A percentile compares a stretch with the other conserved stretches of the same genome.
Conservation (phyloP, 2,113 vertebrate genomes). For the Melanotaenia duboulayi region DNA sequence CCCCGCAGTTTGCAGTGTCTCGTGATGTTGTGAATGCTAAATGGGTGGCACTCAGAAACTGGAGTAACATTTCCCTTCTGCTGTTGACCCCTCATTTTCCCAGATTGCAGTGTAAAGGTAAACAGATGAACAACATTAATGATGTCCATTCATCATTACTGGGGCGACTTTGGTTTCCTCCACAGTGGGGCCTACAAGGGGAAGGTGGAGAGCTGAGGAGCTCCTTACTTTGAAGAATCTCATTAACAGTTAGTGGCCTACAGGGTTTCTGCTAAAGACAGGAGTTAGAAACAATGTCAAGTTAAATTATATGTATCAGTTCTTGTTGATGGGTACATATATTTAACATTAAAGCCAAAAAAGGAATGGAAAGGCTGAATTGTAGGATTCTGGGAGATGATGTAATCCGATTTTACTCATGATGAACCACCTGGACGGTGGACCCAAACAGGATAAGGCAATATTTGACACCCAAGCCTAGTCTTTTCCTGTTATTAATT, state of each 20-base stretch:
- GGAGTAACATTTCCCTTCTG: conserved; percentile 67
- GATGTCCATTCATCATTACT: conserved; percentile 82
- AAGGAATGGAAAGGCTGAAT: not conserved
- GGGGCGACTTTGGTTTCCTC: conserved; percentile 68
- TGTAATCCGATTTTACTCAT: conserved; percentile 48
- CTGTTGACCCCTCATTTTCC: conserved; percentile 75
- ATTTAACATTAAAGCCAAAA: not conserved
- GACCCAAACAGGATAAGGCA: conserved; percentile 72
- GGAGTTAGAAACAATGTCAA: conserved; percentile 17
- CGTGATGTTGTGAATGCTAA: conserved; percentile 57
- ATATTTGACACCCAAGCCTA: conserved; percentile 54
- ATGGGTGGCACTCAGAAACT: conserved; percentile 59
- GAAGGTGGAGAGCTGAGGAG: conserved; percentile 37
- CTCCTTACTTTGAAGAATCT: conserved; percentile 61
- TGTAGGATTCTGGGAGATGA: conserved; percentile 40
- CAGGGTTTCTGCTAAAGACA: conserved; percentile 47
- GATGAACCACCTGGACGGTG: conserved; percentile 73
- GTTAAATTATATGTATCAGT: not conserved
- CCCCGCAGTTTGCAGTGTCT: conserved; percentile 19
- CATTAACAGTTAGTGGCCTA: conserved; percentile 58
- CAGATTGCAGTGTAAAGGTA: conserved; percentile 75
- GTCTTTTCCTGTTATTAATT: conserved; percentile 77
- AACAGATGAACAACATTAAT: conserved; percentile 83
- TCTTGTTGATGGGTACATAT: not conserved
- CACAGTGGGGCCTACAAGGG: conserved; percentile 67